Conservation (phyloP, 2,797 vertebrate genomes). For the Taeniopygia guttata region DNA sequence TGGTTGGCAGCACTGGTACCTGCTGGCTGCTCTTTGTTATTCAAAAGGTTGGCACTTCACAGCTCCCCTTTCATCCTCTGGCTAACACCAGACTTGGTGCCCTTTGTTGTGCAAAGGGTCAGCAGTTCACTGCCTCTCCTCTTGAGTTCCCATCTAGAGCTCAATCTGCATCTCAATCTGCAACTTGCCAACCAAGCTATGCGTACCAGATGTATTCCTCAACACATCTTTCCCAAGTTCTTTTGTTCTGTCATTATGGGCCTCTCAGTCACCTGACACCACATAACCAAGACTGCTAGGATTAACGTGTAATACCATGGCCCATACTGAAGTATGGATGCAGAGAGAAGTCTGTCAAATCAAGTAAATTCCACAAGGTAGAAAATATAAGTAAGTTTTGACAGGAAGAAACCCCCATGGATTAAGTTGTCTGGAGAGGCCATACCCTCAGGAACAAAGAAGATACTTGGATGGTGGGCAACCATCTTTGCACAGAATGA, state of each 20-base stretch:
- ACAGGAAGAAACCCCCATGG: background rate
- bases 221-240: background rate
- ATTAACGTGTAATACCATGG: background rate
- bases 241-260: background rate
- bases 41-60: background rate
- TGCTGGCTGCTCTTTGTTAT: background rate
- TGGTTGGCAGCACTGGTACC: rapidly evolving
- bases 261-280: background rate
- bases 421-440: background rate
- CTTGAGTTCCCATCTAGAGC: background rate
- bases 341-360: background rate
- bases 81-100: background rate
- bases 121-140: background rate
- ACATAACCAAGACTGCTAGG: background rate
- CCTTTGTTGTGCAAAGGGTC: background rate
- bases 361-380: background rate
- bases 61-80: background rate
- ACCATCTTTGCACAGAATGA: background rate
- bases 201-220: background rate
- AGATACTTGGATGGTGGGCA: background rate
- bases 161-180: background rate
- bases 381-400: background rate
- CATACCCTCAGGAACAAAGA: background rate
- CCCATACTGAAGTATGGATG: background rate
- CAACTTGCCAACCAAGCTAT: background rate